Conservation (phyloP, 2,797 vertebrate species). For the Agapornis canus region DNA sequence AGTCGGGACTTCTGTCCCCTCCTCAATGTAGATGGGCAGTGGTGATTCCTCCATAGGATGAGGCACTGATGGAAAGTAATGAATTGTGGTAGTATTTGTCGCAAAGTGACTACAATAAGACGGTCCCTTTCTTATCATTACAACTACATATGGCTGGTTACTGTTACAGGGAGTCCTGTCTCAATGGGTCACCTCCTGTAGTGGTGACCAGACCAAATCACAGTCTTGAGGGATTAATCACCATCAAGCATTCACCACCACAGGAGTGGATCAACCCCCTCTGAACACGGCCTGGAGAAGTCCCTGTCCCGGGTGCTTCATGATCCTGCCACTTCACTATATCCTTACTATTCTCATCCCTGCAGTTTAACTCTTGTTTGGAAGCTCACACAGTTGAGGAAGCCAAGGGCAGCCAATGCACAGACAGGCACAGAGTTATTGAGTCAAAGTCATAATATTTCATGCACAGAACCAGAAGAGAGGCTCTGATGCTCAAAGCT, state of each 20-base stretch:
- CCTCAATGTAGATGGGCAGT: conserved; percentile 76
- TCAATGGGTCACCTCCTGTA: conserved; percentile 1
- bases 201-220: background rate
- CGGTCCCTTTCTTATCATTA: conserved; percentile 64
- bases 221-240: background rate
- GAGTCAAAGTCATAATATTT: background rate
- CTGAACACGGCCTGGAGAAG: background rate
- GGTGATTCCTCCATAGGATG: conserved; percentile 76
- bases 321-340: background rate
- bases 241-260: background rate
- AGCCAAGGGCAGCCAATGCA: conserved; percentile 59
- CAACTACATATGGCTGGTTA: conserved; percentile 37
- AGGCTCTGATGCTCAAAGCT: conserved; percentile 62
- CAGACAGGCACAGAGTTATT: conserved; percentile 46
- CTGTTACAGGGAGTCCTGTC: conserved; percentile 17
- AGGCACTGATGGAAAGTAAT: conserved; percentile 78
- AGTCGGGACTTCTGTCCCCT: conserved; percentile 73
- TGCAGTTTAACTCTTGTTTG: background rate
- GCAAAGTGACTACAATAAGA: conserved; percentile 70
- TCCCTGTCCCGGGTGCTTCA: background rate
- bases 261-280: background rate
- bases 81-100: conserved; percentile 75
- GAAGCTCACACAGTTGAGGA: conserved; percentile 11
- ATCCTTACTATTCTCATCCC: background rate
- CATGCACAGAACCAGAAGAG: conserved; percentile 62